A percentile compares a stretch with the other conserved stretches of the same genome.
These are phyloP conservation scores for Macrotrachela quadricornifera DNA, from an alignment of 1,140 invertebrate genomes.

Conservation along the genomic window DNA sequence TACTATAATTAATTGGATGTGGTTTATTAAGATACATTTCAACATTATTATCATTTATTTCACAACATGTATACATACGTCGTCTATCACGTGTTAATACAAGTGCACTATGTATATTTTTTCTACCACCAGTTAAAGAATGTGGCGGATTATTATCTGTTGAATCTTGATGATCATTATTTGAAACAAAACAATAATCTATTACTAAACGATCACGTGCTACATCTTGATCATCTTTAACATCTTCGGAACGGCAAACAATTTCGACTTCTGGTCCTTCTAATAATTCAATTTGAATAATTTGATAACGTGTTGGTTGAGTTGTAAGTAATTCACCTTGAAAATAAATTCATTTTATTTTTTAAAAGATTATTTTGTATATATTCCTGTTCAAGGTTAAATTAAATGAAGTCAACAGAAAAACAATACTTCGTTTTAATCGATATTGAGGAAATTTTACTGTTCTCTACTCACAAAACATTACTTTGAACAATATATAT, in stretches of 20 bases:
- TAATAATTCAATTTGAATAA: not conserved
- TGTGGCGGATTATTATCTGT: not conserved
- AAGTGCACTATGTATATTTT: constrained; percentile 54
- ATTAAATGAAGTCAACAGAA: too few species aligned
- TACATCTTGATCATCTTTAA: constrained; percentile 3
- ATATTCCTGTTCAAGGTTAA: too few species aligned
- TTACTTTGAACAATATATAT: too few species aligned
- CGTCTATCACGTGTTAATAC: constrained; percentile 37
- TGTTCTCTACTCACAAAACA: too few species aligned
- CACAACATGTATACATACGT: constrained; percentile 38
- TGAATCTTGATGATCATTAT: not conserved
- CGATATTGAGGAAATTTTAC: too few species aligned
- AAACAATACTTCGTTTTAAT: too few species aligned
- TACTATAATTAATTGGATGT: not conserved
- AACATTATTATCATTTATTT: constrained; percentile 2
- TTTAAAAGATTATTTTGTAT: too few species aligned
- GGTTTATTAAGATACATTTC: not conserved
- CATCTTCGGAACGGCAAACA: constrained; percentile 4
- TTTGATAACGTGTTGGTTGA: too few species aligned
- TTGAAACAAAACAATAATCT: not conserved
- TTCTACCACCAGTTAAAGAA: constrained; percentile 33
- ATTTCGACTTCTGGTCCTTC: constrained; percentile 7
- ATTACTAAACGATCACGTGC: constrained; percentile 3
- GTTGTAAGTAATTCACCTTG: too few species aligned
- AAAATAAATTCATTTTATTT: too few species aligned